Evolutionary conservation across 2,888 invertebrate genomes (phyloP), one percentile per base, ranked within the genome.

Genomic region (Heliconius sara): DNA sequence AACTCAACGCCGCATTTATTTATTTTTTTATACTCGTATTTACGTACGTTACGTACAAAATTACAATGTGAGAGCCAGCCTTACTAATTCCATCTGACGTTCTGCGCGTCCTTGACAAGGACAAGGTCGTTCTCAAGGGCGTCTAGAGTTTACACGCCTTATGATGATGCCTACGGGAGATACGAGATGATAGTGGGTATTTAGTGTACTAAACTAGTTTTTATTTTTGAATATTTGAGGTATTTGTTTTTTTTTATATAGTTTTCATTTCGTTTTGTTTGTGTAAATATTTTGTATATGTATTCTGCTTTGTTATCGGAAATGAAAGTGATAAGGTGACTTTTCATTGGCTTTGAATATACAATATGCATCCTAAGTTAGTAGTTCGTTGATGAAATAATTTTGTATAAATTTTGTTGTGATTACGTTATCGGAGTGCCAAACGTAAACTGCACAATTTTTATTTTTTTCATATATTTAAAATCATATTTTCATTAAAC

Each of bases 61-160:
- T 27, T 47, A 70, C 25, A 10, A 9, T 47, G 10, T 65, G 13
- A n/a, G 19, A 27, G 22, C 7, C 75, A 71, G 70, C 63, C 39
- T 76, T 76, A 67, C 39, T 73, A 47, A 70, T 70, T 68, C 68
- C 30, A 76, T 68, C 75, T 66, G 75, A 75, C 75, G 65, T 75
- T 65, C 12, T 27, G 47, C 47, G n/a, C 78, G 79, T 75, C 79
- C 79, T 79, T 79, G 75, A 70, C 63, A 75, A 79, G 79, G 79
- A 47, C 78, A 60, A 60, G 66, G 68, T 68, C 60, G 66, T 47
- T 39, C 30, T 75, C 60, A 74, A 79, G 79, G 79, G 60, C 79
- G 79, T 79, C 74, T 79, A 30, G 74, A 60, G 57, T 66, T 52
- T 47, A 72, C 22, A 52, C 77, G 25, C 12, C 19, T 78, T 79